Evolutionary conservation across 2,888 invertebrate genomes (phyloP).

Genomic region (Aspidapion aeneum): DNA sequence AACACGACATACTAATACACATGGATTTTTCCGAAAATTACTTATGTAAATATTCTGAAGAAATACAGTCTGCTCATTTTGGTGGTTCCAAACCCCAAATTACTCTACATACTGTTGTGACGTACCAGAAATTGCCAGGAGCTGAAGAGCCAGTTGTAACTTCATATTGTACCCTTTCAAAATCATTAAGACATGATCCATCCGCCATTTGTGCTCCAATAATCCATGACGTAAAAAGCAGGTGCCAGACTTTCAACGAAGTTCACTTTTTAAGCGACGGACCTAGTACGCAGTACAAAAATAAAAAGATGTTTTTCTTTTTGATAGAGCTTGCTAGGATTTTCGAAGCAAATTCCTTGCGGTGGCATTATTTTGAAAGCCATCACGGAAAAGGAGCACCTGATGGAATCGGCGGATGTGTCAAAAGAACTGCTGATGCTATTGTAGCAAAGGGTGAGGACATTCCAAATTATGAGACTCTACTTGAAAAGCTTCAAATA

Average conservation of each 20-base stretch:
- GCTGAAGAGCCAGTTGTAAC: background rate
- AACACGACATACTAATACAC: background rate
- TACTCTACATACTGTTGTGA: no score
- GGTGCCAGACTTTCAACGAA: background rate
- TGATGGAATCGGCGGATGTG: slow-evolving; percentile 16
- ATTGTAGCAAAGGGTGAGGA: background rate
- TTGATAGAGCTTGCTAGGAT: background rate
- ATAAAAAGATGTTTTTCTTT: background rate
- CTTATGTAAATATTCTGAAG: slow-evolving; percentile 9
- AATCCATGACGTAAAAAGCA: slow-evolving; percentile 3
- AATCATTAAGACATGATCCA: slow-evolving; percentile 7
- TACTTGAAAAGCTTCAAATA: background rate
- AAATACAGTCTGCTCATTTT: slow-evolving; percentile 7
- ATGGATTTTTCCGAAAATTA: slow-evolving; percentile 16
- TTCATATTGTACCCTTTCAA: slow-evolving; percentile 7
- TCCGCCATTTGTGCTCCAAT: slow-evolving; percentile 2
- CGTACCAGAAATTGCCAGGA: slow-evolving; percentile 2
- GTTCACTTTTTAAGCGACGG: slow-evolving; percentile 7
- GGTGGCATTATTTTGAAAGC: slow-evolving; percentile 19
- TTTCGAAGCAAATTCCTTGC: slow-evolving; percentile 1
- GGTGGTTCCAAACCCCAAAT: no score
- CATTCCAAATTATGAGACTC: background rate
- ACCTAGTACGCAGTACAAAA: background rate
- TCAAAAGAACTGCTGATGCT: slow-evolving; percentile 11
- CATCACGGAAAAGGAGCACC: slow-evolving; percentile 19